phyloP scores from a whole-genome alignment of 2,797 vertebrate genomes.

The Simalia tracyae region DNA sequence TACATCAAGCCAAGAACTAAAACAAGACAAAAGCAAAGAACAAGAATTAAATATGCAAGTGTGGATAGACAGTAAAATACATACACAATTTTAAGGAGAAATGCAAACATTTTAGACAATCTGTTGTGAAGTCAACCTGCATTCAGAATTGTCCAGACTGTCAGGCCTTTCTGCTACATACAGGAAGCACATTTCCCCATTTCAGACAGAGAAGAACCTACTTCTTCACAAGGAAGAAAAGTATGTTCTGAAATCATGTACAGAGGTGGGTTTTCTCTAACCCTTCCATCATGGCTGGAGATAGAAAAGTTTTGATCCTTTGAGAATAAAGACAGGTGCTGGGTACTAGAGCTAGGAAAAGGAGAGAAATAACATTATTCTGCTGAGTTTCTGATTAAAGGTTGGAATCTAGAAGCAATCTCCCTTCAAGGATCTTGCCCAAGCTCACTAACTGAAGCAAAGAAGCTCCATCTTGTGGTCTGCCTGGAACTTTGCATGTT shows the following conservation, averaged over 20 bases:
- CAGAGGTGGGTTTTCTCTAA: neutral
- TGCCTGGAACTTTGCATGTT: neutral
- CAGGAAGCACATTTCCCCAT: neutral
- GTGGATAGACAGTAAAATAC: neutral
- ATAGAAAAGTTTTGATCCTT: neutral
- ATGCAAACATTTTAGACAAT: neutral
- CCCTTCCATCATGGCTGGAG: neutral
- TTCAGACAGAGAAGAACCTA: neutral
- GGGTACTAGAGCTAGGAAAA: neutral
- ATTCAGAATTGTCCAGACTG: neutral
- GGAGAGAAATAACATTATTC: neutral
- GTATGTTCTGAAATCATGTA: neutral
- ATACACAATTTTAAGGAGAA: neutral
- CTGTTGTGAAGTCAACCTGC: neutral
- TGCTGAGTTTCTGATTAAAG: neutral
- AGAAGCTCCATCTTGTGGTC: neutral
- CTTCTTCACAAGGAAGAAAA: neutral
- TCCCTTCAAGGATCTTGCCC: neutral
- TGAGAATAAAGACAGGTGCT: neutral
- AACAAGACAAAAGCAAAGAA: neutral
- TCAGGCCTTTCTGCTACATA: neutral
- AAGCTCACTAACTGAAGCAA: neutral
- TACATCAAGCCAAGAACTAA: too few relatives aligned
- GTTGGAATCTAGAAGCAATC: neutral
- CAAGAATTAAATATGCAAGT: neutral